Base-by-base conservation (phyloP, 2,113 vertebrate species). In the Hemiprocne comata region DNA sequence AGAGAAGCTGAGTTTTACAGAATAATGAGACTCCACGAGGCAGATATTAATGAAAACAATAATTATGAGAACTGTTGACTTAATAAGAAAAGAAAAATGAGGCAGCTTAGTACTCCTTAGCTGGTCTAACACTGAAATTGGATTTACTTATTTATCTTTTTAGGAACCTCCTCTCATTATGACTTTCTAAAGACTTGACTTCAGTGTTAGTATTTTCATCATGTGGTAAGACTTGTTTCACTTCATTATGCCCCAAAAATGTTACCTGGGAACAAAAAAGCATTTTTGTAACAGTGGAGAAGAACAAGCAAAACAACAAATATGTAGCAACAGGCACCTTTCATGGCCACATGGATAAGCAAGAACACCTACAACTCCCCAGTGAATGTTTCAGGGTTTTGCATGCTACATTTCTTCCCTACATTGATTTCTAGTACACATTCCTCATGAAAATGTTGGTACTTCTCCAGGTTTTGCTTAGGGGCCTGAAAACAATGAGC, bases 41-140 rank as follows among this genome's bases (percentile, higher is more conserved):
- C 78, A 85, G 61, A 58, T 89, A 89, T 80, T 96, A 92, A 95
- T 77, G 78, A 76, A 93, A 94, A 65, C 38, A 93, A 74, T 81
- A 70, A 54, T 36, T 24, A 17, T 6, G 10, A 94, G 62, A 94
- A 87, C 28, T 87, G 40, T 50, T 90, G 74, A 78, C 58, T 87
- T 81, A 93, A 62, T 75, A 93, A 89, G 57, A 94, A 87, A 70
- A 80, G 33, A 44, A 72, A 72, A 89, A 87, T 58, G 55, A 93
- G 33, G 51, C 64, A 69, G 36, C 66, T 91, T 89, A 62, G 33
- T 60, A 71, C 24, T 89, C 21, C 46, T 67, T 58, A 93, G 51
- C 48, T 80, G 9, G 20, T 54, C 69, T 44, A 79, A 57, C 0
- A 1, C 28, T 77, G 38, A 74, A 83, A 69, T 73, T 76, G 11